These are phyloP conservation scores for Metalampra italica DNA, from an alignment of 2,888 invertebrate species.

Conservation along the genomic window DNA sequence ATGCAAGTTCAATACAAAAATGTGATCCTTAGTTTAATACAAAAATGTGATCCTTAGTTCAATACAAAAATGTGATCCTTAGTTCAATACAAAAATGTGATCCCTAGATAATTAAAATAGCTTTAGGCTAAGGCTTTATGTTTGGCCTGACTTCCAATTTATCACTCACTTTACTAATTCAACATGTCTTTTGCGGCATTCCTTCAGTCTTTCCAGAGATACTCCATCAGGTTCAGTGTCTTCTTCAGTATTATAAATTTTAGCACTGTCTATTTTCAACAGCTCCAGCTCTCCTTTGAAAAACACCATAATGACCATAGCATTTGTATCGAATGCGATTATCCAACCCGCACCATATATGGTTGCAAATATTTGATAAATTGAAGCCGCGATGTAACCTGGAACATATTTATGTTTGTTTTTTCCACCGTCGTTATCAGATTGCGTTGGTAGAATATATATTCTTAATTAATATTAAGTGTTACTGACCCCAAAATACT, in stretches of 20 bases:
- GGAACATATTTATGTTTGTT: slow-evolving; percentile 3
- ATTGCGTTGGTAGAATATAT: too few relatives aligned
- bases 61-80: too few relatives aligned
- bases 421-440: too few relatives aligned
- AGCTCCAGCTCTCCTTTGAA: slow-evolving; percentile 56
- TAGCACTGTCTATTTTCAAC: slow-evolving; percentile 41
- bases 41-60: too few relatives aligned
- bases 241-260: slow-evolving; percentile 42
- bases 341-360: slow-evolving; percentile 61
- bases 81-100: too few relatives aligned
- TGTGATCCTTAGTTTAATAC: too few relatives aligned
- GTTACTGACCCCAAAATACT: too few relatives aligned
- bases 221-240: slow-evolving; percentile 19
- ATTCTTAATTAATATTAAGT: too few relatives aligned
- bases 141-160: too few relatives aligned
- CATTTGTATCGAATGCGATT: slow-evolving; percentile 59
- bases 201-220: slow-evolving; percentile 33
- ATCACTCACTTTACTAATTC: slow-evolving; percentile 54
- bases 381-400: slow-evolving; percentile 45
- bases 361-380: slow-evolving; percentile 52
- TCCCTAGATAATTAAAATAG: too few relatives aligned
- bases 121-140: too few relatives aligned
- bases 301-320: slow-evolving; percentile 65
- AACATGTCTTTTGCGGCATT: slow-evolving; percentile 51
- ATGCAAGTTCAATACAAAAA: too few relatives aligned